These are phyloP conservation scores for Pedionomus torquatus DNA, from an alignment of 2,113 vertebrate species.

Conservation along the genomic window DNA sequence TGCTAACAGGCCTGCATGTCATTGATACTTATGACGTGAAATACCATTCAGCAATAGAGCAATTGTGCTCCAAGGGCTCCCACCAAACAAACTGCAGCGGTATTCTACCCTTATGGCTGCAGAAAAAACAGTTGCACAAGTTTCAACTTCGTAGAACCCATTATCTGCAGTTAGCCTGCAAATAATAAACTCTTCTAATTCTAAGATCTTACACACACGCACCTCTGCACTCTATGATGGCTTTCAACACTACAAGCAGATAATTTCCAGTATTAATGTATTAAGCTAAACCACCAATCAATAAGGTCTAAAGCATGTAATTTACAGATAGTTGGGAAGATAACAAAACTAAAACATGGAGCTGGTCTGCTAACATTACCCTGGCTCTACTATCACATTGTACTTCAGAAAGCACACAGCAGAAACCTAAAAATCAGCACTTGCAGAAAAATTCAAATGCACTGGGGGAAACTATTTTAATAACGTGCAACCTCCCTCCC, in stretches of 20 bases:
- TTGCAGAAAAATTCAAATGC: not conserved
- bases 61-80: not conserved
- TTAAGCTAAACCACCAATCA: constrained; percentile 12
- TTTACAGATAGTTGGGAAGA: not conserved
- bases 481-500: rapidly evolving
- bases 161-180: not conserved
- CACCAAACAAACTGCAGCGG: not conserved
- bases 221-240: not conserved
- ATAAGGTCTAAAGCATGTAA: not conserved
- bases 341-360: not conserved
- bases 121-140: not conserved
- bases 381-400: not conserved
- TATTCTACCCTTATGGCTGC: not conserved
- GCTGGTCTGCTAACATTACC: not conserved
- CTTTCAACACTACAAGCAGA: not conserved
- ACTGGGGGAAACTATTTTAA: not conserved
- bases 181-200: constrained; percentile 1
- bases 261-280: constrained; percentile 22
- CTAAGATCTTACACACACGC: not conserved
- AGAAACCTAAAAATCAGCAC: not conserved
- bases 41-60: not conserved
- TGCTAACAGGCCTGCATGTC: not conserved
- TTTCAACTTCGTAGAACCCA: not conserved
- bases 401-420: not conserved
- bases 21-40: not conserved